phyloP scores from a whole-genome alignment of 2,888 invertebrate genomes.

The Oeneis ivallda region DNA sequence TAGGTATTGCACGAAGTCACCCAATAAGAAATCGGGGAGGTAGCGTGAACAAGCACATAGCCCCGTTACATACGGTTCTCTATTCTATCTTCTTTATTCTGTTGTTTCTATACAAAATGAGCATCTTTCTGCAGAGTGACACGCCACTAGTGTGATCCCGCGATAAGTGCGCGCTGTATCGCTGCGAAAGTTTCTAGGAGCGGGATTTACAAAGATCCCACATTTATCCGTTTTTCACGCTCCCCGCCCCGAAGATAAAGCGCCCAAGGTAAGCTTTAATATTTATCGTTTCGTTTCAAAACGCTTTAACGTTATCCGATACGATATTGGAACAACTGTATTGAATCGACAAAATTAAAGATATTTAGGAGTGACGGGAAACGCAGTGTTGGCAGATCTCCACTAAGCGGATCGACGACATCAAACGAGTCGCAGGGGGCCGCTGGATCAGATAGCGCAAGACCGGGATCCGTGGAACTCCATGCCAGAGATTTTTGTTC shows the following conservation, averaged over 20 bases:
- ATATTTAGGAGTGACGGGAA: too few species aligned
- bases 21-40: too few species aligned
- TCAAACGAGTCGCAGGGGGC: too few species aligned
- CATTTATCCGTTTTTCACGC: conserved; percentile 72
- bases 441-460: too few species aligned
- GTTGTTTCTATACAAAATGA: background rate
- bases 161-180: conserved; percentile 25
- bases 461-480: too few species aligned
- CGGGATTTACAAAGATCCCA: conserved; percentile 61
- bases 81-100: background rate
- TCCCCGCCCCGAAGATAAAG: conserved; percentile 64
- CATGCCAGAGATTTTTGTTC: too few species aligned
- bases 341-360: too few species aligned
- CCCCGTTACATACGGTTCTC: too few species aligned
- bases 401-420: too few species aligned
- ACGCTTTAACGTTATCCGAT: background rate
- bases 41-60: too few species aligned
- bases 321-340: background rate
- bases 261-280: conserved; percentile 66
- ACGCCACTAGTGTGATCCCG: conserved; percentile 12
- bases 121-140: background rate
- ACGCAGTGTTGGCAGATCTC: too few species aligned
- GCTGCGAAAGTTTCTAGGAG: conserved; percentile 37
- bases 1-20: too few species aligned
- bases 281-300: conserved; percentile 56